phyloP scores from a whole-genome alignment of 2,113 vertebrate species.

The Pomatostomus ruficeps region DNA sequence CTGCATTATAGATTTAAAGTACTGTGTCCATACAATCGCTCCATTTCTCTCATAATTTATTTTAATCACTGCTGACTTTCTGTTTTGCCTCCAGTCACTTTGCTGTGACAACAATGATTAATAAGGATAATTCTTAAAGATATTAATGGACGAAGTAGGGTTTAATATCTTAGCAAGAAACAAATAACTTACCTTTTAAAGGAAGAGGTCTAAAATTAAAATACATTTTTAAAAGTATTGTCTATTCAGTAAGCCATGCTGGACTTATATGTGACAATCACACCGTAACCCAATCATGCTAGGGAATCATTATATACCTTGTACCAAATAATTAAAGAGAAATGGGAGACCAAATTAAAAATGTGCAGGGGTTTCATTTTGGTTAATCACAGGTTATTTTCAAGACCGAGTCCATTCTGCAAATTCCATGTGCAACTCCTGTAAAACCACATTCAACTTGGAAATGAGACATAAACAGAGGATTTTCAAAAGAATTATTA shows the following conservation, averaged over 20 bases:
- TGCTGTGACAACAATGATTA: slow-evolving; percentile 2
- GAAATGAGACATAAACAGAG: neutral
- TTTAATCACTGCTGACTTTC: neutral
- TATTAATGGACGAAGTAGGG: neutral
- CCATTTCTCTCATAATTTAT: neutral
- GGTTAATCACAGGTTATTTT: neutral
- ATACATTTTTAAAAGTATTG: neutral
- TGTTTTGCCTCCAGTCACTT: slow-evolving; percentile 19
- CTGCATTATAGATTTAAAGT: neutral
- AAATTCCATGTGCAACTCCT: neutral
- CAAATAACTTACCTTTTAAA: neutral
- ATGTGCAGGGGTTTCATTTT: neutral
- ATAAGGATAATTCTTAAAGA: neutral
- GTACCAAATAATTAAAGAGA: neutral
- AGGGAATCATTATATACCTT: neutral
- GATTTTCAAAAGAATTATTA: neutral
- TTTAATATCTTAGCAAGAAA: neutral
- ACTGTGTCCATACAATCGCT: neutral
- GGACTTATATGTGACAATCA: neutral
- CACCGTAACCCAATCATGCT: neutral
- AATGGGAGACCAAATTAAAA: neutral
- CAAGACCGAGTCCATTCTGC: neutral
- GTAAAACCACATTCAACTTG: neutral
- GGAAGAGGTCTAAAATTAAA: neutral
- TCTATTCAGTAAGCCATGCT: neutral